A percentile compares a stretch with the other conserved stretches of the same genome.
phyloP scores from a whole-genome alignment of 2,797 vertebrate genomes.

The Acanthurus leucopareius region DNA sequence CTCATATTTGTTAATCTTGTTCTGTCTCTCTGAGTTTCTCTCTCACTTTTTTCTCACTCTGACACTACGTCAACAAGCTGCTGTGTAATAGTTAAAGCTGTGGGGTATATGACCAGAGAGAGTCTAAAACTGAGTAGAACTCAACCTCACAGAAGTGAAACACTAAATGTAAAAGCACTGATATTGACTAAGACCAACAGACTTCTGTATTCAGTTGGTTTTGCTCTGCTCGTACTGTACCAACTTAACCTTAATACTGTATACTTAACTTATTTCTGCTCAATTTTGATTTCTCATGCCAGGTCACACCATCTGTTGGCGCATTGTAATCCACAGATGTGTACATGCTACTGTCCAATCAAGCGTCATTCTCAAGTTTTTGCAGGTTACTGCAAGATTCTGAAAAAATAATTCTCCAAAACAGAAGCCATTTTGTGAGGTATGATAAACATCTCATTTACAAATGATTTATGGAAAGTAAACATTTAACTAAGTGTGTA shows the following conservation, averaged over 20 bases:
- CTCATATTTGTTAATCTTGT: neutral
- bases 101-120: slow-evolving; percentile 3
- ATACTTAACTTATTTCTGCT: neutral
- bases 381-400: too few species aligned
- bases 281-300: neutral
- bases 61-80: slow-evolving; percentile 1
- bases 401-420: too few species aligned
- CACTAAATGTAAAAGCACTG: slow-evolving; percentile 1
- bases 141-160: slow-evolving; percentile 24
- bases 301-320: neutral
- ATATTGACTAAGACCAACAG: neutral
- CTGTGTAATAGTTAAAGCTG: neutral
- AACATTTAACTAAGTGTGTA: too few species aligned
- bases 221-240: neutral
- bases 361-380: neutral
- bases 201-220: neutral
- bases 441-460: too few species aligned
- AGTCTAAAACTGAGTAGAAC: slow-evolving; percentile 5
- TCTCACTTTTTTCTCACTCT: neutral
- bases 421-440: too few species aligned
- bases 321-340: neutral
- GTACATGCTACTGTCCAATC: neutral
- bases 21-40: neutral
- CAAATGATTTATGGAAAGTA: too few species aligned
- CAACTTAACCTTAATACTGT: neutral